phyloP scores from a whole-genome alignment of 2,113 vertebrate species.

The Crotophaga sulcirostris region DNA sequence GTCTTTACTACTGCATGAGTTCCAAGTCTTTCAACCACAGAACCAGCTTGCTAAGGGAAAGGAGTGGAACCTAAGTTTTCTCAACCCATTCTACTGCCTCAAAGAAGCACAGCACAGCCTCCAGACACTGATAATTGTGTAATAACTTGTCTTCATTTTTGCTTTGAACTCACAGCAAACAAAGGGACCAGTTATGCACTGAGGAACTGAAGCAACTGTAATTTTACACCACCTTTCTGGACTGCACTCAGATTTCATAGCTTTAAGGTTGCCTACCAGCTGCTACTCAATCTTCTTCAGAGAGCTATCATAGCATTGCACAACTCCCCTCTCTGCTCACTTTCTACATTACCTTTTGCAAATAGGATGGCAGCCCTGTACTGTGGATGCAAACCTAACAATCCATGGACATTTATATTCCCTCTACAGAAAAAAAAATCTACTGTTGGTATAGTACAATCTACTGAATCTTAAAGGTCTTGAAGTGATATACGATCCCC shows the following conservation, averaged over 20 bases:
- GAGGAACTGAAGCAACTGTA: conserved; percentile 5
- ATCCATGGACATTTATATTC: background rate
- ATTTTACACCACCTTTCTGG: background rate
- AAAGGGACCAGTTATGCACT: background rate
- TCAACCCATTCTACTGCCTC: background rate
- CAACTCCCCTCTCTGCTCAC: background rate
- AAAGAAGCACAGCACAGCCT: background rate
- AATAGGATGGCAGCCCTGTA: background rate
- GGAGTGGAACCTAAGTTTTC: background rate
- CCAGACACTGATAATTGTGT: background rate
- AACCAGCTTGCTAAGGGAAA: background rate
- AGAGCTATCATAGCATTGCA: background rate
- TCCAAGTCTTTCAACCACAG: background rate
- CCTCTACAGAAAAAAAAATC: background rate
- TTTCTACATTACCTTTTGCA: background rate
- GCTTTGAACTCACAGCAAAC: conserved; percentile 6
- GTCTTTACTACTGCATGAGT: background rate
- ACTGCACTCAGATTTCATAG: background rate
- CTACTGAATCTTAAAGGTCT: background rate
- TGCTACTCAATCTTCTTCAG: background rate
- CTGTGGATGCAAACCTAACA: background rate
- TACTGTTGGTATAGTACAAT: background rate
- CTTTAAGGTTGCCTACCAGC: background rate
- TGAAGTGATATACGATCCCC: background rate
- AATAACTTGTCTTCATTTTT: conserved; percentile 1